Percentiles rank a stretch among this genome's conserved stretches.
Conservation (phyloP, 2,888 invertebrate species). For the Drosophila quasianomalipes region DNA sequence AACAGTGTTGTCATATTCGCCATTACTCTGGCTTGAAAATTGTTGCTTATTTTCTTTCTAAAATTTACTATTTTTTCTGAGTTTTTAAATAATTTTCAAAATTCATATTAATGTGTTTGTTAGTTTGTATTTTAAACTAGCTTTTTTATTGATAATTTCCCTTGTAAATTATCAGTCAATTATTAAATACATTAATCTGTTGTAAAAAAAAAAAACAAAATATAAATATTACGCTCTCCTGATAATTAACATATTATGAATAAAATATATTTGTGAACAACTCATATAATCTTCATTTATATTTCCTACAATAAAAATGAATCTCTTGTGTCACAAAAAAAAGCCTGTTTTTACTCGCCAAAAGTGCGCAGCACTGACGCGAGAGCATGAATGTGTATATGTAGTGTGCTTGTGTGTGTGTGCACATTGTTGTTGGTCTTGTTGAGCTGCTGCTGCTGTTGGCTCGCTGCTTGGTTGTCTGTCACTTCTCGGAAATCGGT, state of each 20-base stretch:
- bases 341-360: neutral
- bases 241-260: neutral
- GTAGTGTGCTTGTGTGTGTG: constrained; percentile 33
- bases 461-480: constrained; percentile 72
- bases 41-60: neutral
- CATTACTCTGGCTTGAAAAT: neutral
- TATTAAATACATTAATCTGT: neutral
- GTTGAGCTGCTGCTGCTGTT: constrained; percentile 68
- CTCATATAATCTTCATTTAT: neutral
- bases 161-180: no score
- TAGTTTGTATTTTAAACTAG: neutral
- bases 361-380: constrained; percentile 12
- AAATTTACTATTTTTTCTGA: neutral
- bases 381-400: constrained; percentile 17
- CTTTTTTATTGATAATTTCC: neutral
- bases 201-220: neutral
- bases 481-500: constrained; percentile 84
- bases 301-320: neutral
- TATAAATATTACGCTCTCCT: neutral
- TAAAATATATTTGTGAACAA: neutral
- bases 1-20: constrained; percentile 14
- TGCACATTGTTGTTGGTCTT: constrained; percentile 68
- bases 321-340: neutral
- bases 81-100: neutral
- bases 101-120: neutral